phyloP scores from a whole-genome alignment of 2,113 vertebrate species.

The Conger conger region DNA sequence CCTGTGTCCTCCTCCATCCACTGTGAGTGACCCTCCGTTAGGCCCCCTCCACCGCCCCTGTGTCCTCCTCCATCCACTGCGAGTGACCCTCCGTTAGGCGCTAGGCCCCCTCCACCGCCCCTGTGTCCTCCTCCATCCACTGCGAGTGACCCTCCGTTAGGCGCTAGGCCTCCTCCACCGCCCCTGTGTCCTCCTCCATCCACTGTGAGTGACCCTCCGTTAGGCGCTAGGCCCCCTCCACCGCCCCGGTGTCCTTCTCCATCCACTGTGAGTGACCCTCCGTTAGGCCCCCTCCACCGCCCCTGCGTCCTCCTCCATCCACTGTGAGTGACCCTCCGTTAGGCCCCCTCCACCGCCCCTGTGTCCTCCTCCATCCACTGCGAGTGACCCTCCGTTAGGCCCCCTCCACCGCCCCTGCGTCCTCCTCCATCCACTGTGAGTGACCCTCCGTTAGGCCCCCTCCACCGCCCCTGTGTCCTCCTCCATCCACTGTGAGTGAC shows the following conservation, averaged over 20 bases:
- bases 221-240: constrained; percentile 35
- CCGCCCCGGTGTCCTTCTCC: constrained; percentile 74
- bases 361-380: constrained; percentile 82
- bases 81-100: constrained; percentile 66
- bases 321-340: constrained; percentile 77
- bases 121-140: constrained; percentile 77
- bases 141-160: constrained; percentile 80
- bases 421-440: constrained; percentile 89
- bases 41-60: constrained; percentile 60
- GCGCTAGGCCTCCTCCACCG: constrained; percentile 51
- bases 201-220: constrained; percentile 82
- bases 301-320: constrained; percentile 75
- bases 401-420: constrained; percentile 63
- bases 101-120: constrained; percentile 56
- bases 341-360: constrained; percentile 60
- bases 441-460: constrained; percentile 30
- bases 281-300: constrained; percentile 54
- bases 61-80: constrained; percentile 85
- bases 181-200: constrained; percentile 74
- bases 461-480: constrained; percentile 72
- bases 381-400: constrained; percentile 65
- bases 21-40: constrained; percentile 75
- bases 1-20: constrained; percentile 77
- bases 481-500: constrained; percentile 86
- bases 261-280: constrained; percentile 84